Percentiles rank a stretch among this genome's conserved stretches.
These are phyloP conservation scores for Trogon melanurus DNA, from an alignment of 2,113 vertebrate genomes.

Conservation along the genomic window DNA sequence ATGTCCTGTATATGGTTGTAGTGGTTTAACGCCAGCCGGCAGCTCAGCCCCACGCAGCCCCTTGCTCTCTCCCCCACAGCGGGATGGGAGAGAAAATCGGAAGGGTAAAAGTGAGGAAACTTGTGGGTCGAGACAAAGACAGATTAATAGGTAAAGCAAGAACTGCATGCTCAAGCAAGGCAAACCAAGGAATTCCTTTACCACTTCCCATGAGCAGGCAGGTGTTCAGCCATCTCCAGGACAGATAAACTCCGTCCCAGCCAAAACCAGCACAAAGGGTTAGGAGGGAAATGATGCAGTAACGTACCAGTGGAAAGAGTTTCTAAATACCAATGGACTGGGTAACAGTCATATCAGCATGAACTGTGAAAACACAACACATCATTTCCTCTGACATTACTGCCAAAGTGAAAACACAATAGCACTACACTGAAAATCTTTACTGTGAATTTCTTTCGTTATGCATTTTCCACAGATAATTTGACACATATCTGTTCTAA, in stretches of 20 bases:
- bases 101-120: too few relatives aligned
- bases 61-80: too few relatives aligned
- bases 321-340: background rate
- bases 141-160: background rate
- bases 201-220: background rate
- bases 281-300: background rate
- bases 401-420: background rate
- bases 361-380: background rate
- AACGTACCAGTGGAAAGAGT: background rate
- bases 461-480: background rate
- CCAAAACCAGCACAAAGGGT: background rate
- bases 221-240: background rate
- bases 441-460: background rate
- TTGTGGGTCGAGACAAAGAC: background rate
- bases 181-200: background rate
- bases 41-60: too few relatives aligned
- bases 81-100: too few relatives aligned
- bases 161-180: background rate
- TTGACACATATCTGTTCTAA: background rate
- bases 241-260: too few relatives aligned
- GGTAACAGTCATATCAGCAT: background rate
- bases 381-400: background rate
- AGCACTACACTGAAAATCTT: background rate
- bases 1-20: background rate
- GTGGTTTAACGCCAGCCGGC: background rate